These are phyloP conservation scores for Halichondria panicea DNA, from an alignment of 37 sponge, comb jelly and placozoan species.

Conservation along the genomic window DNA sequence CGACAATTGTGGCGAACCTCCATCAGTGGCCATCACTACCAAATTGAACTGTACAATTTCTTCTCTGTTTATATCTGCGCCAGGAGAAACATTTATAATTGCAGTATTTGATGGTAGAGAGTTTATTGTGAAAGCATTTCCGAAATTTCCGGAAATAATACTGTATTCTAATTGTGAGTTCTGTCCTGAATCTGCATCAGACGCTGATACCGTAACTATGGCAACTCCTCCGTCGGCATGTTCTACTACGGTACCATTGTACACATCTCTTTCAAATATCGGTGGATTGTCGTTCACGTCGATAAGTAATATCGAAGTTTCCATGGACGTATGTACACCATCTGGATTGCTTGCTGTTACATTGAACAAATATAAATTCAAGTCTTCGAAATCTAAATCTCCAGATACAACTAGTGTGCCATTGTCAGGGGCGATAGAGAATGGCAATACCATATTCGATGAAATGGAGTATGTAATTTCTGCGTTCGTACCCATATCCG, in stretches of 20 bases:
- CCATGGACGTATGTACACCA: not conserved
- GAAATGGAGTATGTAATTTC: slow-evolving; percentile 50
- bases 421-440: slow-evolving; percentile 4
- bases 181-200: slow-evolving; percentile 48
- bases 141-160: slow-evolving; percentile 38
- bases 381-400: slow-evolving; percentile 54
- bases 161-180: slow-evolving; percentile 42
- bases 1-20: slow-evolving; percentile 8
- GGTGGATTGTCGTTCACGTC: slow-evolving; percentile 76
- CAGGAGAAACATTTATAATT: not conserved
- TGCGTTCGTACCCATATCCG: slow-evolving; percentile 66
- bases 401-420: slow-evolving; percentile 9
- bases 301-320: not conserved
- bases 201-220: slow-evolving; percentile 29
- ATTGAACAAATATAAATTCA: slow-evolving; percentile 3
- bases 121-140: slow-evolving; percentile 12
- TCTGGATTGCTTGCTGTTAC: slow-evolving; percentile 60
- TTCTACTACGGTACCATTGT: slow-evolving; percentile 27
- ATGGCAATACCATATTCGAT: not conserved
- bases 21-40: slow-evolving; percentile 32
- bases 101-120: not conserved
- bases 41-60: slow-evolving; percentile 12
- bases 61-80: slow-evolving; percentile 44
- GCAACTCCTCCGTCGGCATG: not conserved
- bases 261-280: slow-evolving; percentile 14